Evolutionary conservation across 2,797 vertebrate genomes (phyloP).

Genomic region (Cynopterus sphinx): DNA sequence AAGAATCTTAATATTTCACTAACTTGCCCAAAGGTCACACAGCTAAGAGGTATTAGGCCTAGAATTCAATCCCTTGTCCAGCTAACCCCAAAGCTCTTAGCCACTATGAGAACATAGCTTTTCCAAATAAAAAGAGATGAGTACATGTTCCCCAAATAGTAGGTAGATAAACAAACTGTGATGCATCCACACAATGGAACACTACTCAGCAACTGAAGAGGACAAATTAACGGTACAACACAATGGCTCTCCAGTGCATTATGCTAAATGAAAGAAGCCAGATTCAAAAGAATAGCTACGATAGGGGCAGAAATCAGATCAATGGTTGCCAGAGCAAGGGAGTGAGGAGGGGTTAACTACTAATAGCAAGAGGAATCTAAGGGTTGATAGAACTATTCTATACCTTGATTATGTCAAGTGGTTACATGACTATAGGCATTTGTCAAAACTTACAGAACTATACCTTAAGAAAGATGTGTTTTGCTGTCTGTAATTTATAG

Average conservation of each 20-base stretch:
- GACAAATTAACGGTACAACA: neutral
- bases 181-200: neutral
- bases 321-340: neutral
- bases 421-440: neutral
- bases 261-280: neutral
- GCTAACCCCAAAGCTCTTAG: neutral
- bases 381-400: neutral
- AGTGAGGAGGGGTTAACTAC: neutral
- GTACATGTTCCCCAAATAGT: neutral
- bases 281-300: neutral
- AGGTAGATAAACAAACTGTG: neutral
- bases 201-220: neutral
- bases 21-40: neutral
- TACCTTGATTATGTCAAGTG: neutral
- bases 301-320: neutral
- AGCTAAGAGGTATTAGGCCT: neutral
- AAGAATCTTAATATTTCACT: neutral
- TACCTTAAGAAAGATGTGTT: neutral
- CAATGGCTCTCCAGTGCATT: neutral
- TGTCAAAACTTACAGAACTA: neutral
- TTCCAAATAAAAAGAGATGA: neutral
- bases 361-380: neutral
- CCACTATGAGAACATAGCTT: neutral
- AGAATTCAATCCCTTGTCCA: neutral
- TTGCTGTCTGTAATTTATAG: neutral